Evolutionary conservation across 2,888 invertebrate genomes (phyloP).

Genomic region (Heteromurus nitidus): DNA sequence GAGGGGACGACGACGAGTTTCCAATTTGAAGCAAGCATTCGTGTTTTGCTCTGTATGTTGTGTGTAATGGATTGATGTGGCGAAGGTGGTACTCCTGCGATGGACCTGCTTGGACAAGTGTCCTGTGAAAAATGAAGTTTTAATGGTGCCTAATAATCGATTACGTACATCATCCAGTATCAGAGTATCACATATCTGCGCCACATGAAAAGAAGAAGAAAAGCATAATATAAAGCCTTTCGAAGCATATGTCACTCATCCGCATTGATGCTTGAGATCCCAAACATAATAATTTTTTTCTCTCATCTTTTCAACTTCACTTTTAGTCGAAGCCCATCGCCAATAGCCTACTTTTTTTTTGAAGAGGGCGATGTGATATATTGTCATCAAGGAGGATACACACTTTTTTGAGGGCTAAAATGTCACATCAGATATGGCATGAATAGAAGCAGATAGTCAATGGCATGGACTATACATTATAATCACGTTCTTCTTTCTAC

Average conservation of each 20-base stretch:
- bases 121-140: neutral
- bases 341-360: neutral
- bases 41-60: no score
- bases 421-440: slow-evolving; percentile 2
- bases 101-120: no score
- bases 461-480: slow-evolving; percentile 2
- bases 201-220: neutral
- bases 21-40: no score
- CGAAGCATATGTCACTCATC: neutral
- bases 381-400: slow-evolving; percentile 44
- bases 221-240: neutral
- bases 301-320: neutral
- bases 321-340: slow-evolving; percentile 1
- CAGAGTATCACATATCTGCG: no score
- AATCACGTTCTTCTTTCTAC: slow-evolving; percentile 14
- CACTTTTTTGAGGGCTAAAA: slow-evolving; percentile 32
- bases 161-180: no score
- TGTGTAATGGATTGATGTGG: no score
- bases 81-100: no score
- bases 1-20: no score
- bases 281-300: neutral
- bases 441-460: neutral
- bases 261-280: neutral
- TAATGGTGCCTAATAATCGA: slow-evolving; percentile 8
- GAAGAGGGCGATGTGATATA: slow-evolving; percentile 45